Conservation (phyloP, 2,797 vertebrate genomes). For the Stomatorhinus walkeri region DNA sequence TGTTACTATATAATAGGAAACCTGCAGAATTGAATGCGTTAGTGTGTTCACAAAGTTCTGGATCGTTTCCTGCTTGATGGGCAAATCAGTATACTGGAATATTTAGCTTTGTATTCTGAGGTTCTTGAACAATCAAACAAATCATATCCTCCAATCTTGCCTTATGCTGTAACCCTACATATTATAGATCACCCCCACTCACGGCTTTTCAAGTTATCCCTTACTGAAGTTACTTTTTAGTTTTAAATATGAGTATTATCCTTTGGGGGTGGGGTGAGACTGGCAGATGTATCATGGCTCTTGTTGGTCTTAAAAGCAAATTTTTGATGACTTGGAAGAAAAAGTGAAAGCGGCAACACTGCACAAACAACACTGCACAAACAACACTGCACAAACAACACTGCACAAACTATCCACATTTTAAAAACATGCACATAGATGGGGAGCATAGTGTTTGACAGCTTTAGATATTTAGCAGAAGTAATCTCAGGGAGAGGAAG, state of each 20-base stretch:
- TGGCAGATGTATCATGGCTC: background rate
- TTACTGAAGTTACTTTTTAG: background rate
- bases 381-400: background rate
- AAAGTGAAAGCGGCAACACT: background rate
- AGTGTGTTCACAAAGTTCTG: background rate
- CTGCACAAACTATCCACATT: background rate
- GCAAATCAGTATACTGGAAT: background rate
- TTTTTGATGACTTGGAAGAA: background rate
- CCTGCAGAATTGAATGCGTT: background rate
- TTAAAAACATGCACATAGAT: background rate
- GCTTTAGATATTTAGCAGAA: conserved; percentile 36
- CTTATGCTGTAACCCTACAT: background rate
- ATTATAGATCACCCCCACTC: background rate
- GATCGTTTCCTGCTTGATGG: background rate
- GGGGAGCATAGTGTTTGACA: conserved; percentile 13
- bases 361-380: background rate
- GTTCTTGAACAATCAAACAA: background rate
- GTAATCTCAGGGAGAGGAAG: background rate
- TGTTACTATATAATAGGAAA: conserved; percentile 44
- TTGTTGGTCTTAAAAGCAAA: background rate
- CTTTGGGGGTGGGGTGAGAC: background rate
- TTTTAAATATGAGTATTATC: background rate
- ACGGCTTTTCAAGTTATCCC: background rate
- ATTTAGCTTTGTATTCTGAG: background rate
- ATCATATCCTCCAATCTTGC: background rate